These are phyloP conservation scores for Diplolepis rosae DNA, from an alignment of 2,888 invertebrate genomes.

Conservation along the genomic window DNA sequence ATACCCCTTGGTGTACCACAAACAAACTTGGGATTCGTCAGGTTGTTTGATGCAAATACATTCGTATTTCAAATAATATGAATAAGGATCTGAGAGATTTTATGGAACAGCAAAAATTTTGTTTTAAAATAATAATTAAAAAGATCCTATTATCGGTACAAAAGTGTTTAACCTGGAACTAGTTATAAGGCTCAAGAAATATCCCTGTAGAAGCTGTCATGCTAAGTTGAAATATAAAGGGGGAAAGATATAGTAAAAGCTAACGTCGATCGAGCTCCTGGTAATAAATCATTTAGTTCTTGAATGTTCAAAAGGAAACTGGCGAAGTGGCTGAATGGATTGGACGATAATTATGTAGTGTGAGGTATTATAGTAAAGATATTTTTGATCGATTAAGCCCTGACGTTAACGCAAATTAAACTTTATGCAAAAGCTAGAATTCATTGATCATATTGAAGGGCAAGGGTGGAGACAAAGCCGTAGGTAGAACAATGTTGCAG, in stretches of 20 bases:
- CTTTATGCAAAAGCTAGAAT: constrained; percentile 32
- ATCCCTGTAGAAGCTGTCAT: constrained; percentile 3
- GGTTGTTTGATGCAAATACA: background rate
- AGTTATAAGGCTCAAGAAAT: background rate
- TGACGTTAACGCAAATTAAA: background rate
- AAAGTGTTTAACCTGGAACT: background rate
- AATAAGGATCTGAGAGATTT: background rate
- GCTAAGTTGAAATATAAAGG: constrained; percentile 7
- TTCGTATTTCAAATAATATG: background rate
- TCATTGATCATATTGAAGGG: constrained; percentile 11
- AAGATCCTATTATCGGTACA: too few species aligned
- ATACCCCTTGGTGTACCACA: background rate
- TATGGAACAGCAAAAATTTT: too few species aligned
- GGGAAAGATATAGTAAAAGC: constrained; percentile 6
- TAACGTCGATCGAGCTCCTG: constrained; percentile 7
- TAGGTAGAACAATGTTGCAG: constrained; percentile 41
- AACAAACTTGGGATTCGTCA: constrained; percentile 13
- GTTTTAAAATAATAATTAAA: too few species aligned
- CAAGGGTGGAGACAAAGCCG: constrained; percentile 31
- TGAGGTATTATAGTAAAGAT: constrained; percentile 1
- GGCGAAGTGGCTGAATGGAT: constrained; percentile 1
- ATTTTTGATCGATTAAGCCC: constrained; percentile 19
- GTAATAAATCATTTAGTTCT: constrained; percentile 26
- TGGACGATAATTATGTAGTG: constrained; percentile 21
- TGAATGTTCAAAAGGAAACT: constrained; percentile 2